phyloP scores from a whole-genome alignment of 1,140 invertebrate species.

The Sarcophaga peregrina region DNA sequence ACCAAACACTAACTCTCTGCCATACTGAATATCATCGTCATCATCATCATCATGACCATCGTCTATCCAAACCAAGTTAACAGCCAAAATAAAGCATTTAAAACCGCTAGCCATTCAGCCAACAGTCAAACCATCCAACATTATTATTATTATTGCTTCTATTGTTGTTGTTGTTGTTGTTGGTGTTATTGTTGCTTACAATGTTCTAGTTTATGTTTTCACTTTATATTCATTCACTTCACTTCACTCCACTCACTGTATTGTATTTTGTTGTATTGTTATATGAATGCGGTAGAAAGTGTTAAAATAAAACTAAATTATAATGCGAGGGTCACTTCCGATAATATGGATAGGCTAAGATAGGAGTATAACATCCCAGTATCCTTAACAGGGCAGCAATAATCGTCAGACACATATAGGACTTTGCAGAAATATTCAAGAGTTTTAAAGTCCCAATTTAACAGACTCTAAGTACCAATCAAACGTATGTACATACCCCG shows the following conservation, averaged over 20 bases:
- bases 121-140: background rate
- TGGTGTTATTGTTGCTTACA: constrained; percentile 48
- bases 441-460: too few relatives aligned
- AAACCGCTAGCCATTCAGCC: background rate
- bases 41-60: background rate
- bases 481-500: too few relatives aligned
- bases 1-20: too few relatives aligned
- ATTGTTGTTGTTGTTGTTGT: constrained; percentile 47
- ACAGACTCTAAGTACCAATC: too few relatives aligned
- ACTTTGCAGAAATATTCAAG: too few relatives aligned
- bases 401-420: too few relatives aligned
- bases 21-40: too few relatives aligned
- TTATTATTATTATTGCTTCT: constrained; percentile 41
- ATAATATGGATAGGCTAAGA: background rate
- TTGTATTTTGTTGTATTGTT: background rate
- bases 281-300: background rate
- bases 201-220: constrained; percentile 43
- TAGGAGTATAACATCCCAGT: too few relatives aligned
- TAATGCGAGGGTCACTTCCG: background rate
- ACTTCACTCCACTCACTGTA: background rate
- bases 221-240: constrained; percentile 30
- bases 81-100: background rate
- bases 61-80: background rate
- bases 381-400: too few relatives aligned
- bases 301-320: background rate